Conservation (phyloP, 2,888 invertebrate genomes). For the Orthosia incerta region DNA sequence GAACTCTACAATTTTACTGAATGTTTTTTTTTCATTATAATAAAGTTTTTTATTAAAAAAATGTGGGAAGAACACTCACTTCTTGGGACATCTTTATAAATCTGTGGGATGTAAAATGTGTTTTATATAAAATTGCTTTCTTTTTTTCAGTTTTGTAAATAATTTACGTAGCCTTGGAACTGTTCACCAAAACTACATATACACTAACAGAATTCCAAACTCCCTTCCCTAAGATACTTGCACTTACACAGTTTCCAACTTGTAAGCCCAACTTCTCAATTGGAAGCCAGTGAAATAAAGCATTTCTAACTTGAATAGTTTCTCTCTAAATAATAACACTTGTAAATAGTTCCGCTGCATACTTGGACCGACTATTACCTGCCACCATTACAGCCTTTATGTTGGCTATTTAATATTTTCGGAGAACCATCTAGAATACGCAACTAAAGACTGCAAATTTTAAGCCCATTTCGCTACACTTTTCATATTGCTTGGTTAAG, state of each 20-base stretch:
- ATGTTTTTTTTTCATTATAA: neutral
- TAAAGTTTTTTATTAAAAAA: neutral
- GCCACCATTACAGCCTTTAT: constrained; percentile 59
- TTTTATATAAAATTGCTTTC: neutral
- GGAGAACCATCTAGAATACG: constrained; percentile 45
- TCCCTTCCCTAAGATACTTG: constrained; percentile 27
- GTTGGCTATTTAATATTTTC: constrained; percentile 59
- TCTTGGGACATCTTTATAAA: neutral
- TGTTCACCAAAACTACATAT: constrained; percentile 1
- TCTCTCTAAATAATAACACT: constrained; percentile 56
- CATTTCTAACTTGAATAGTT: constrained; percentile 47
- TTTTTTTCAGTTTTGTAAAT: neutral
- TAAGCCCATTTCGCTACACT: constrained; percentile 30
- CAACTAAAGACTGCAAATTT: constrained; percentile 38
- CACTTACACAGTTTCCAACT: constrained; percentile 40
- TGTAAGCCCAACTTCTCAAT: constrained; percentile 36
- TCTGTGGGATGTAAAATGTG: neutral
- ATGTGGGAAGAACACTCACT: neutral
- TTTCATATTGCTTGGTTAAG: constrained; percentile 21
- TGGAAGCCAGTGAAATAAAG: constrained; percentile 35
- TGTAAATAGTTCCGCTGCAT: constrained; percentile 49
- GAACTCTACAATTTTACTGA: neutral
- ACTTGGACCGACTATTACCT: constrained; percentile 48
- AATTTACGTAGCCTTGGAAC: neutral
- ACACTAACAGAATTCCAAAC: constrained; percentile 5